These are phyloP conservation scores for Psittacara wagleri DNA, from an alignment of 2,113 vertebrate species.

Conservation along the genomic window DNA sequence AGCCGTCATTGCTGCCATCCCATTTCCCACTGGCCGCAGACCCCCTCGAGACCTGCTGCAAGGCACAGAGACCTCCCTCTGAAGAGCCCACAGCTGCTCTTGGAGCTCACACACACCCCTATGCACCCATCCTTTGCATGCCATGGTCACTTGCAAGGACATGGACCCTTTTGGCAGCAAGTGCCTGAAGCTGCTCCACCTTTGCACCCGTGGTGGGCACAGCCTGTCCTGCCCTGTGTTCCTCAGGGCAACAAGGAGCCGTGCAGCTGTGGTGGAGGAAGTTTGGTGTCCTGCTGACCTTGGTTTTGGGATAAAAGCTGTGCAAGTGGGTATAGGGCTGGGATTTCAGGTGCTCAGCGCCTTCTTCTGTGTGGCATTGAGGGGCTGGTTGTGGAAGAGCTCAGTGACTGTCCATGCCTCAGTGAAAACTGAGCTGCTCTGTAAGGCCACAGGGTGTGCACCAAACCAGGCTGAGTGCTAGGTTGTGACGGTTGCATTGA, in stretches of 20 bases:
- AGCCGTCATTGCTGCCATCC: accelerated
- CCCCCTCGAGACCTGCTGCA: neutral
- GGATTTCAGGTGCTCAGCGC: neutral
- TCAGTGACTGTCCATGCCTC: accelerated
- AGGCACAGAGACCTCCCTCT: neutral
- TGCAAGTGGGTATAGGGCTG: neutral
- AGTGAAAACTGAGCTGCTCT: neutral
- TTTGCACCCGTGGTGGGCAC: accelerated
- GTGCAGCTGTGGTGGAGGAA: neutral
- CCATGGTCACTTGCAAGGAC: accelerated
- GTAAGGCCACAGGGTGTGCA: neutral
- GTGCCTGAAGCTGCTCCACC: neutral
- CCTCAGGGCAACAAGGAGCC: too few species aligned
- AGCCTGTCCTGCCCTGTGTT: neutral
- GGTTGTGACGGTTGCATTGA: neutral
- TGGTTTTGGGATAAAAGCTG: neutral
- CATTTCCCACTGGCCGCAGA: neutral
- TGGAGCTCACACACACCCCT: accelerated
- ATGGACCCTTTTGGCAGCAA: accelerated
- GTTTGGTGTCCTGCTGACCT: neutral
- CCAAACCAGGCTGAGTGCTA: neutral
- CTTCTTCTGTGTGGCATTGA: neutral
- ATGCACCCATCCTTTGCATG: accelerated
- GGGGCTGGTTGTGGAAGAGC: neutral
- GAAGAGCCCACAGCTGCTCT: neutral